Conservation (phyloP, 2,888 invertebrate genomes). For the Litoditis marina region DNA sequence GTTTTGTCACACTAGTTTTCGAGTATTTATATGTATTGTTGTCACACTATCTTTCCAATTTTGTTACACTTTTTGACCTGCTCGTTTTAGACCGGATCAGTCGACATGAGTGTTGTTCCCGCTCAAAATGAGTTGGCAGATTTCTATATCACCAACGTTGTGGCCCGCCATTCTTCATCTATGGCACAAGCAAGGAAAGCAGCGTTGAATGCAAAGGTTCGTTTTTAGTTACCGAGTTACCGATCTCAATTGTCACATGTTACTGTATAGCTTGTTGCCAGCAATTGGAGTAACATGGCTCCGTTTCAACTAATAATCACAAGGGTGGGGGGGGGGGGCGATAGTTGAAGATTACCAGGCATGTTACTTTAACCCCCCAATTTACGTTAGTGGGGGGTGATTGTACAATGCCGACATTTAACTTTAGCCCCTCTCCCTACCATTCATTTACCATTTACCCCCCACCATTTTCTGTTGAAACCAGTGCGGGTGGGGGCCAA, state of each 20-base stretch:
- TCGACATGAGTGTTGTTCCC: slow-evolving; percentile 37
- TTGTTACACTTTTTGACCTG: too few relatives aligned
- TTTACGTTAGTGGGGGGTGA: too few relatives aligned
- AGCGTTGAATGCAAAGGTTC: slow-evolving; percentile 34
- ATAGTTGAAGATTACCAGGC: too few relatives aligned
- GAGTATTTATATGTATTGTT: not conserved
- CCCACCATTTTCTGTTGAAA: too few relatives aligned
- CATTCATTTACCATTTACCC: too few relatives aligned
- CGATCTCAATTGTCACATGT: not conserved
- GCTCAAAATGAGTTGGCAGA: slow-evolving; percentile 70
- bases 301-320: too few relatives aligned
- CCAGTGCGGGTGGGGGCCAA: too few relatives aligned
- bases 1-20: not conserved
- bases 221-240: not conserved
- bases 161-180: slow-evolving; percentile 91
- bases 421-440: too few relatives aligned
- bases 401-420: too few relatives aligned
- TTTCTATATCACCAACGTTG: slow-evolving; percentile 86
- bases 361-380: too few relatives aligned
- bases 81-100: slow-evolving; percentile 16
- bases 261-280: not conserved
- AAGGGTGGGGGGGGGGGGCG: too few relatives aligned
- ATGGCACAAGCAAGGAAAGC: slow-evolving; percentile 77
- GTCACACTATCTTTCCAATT: not conserved
- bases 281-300: not conserved